These are phyloP conservation scores for Zaprionus tsacasi DNA, from an alignment of 1,140 invertebrate genomes.

Conservation along the genomic window DNA sequence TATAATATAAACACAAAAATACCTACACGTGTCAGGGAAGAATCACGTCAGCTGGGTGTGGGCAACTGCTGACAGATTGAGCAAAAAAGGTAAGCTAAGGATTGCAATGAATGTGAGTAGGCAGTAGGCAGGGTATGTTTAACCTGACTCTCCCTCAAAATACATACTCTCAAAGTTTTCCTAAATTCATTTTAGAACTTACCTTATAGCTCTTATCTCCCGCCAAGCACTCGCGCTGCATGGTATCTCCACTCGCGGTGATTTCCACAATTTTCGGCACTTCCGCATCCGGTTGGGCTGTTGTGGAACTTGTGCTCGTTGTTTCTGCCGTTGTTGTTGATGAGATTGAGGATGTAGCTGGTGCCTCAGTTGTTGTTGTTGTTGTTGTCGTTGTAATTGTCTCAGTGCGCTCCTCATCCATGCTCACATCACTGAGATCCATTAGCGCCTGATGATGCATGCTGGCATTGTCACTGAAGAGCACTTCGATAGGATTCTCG, in stretches of 20 bases:
- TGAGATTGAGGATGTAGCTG: constrained; percentile 24
- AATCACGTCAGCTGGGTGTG: not conserved
- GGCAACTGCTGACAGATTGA: not conserved
- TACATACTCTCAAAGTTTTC: not conserved
- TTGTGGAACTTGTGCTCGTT: constrained; percentile 42
- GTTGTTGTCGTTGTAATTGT: constrained; percentile 47
- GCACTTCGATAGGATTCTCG: constrained; percentile 48
- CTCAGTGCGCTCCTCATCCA: constrained; percentile 86
- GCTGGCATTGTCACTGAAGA: constrained; percentile 61
- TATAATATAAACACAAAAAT: not conserved
- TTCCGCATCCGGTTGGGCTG: constrained; percentile 65
- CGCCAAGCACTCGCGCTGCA: constrained; percentile 78
- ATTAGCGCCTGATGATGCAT: constrained; percentile 72
- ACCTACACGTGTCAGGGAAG: not conserved
- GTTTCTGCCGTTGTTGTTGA: constrained; percentile 25
- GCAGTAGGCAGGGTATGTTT: not conserved
- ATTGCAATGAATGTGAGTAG: not conserved
- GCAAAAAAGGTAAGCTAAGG: not conserved
- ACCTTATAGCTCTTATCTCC: constrained; percentile 82
- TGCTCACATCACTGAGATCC: constrained; percentile 88
- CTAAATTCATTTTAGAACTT: constrained; percentile 11
- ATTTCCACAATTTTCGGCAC: constrained; percentile 78
- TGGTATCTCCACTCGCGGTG: constrained; percentile 74
- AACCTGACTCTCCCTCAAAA: too few relatives aligned
- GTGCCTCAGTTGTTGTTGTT: not conserved